A percentile compares a stretch with the other conserved stretches of the same genome.
Evolutionary conservation across 1,140 invertebrate species (phyloP).

Genomic region (Anastatus disparis): DNA sequence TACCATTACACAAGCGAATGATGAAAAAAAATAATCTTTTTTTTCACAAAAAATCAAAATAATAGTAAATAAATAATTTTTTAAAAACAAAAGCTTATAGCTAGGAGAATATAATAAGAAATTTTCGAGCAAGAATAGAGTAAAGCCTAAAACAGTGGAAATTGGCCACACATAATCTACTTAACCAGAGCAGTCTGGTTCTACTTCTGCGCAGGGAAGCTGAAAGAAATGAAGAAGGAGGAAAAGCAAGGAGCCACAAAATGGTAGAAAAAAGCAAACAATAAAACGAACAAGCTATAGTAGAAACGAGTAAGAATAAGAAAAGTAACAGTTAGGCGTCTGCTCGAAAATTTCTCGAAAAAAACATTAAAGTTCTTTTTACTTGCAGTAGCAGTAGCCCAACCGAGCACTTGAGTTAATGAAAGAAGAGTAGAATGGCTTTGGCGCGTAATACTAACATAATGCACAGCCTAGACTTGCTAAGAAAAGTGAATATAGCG

Average conservation of each 20-base stretch:
- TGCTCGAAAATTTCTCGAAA: conserved; percentile 17
- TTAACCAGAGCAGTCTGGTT: too few species aligned
- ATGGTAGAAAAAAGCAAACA: background rate
- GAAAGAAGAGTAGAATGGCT: conserved; percentile 25
- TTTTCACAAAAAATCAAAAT: too few species aligned
- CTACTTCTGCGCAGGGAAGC: background rate
- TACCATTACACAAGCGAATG: too few species aligned
- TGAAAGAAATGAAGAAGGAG: background rate
- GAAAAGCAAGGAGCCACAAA: background rate
- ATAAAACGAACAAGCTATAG: background rate
- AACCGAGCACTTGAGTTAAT: conserved; percentile 30
- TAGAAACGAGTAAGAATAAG: background rate
- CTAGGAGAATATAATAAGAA: too few species aligned
- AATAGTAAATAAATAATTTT: background rate
- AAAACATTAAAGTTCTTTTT: conserved; percentile 29
- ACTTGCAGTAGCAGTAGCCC: background rate
- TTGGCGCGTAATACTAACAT: too few species aligned
- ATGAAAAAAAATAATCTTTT: too few species aligned
- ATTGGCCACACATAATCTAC: background rate
- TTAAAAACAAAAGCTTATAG: too few species aligned
- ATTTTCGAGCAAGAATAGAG: too few species aligned
- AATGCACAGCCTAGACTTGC: background rate
- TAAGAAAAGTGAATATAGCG: conserved; percentile 23
- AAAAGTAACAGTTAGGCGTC: background rate
- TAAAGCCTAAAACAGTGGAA: background rate